Evolutionary conservation across 2,797 vertebrate genomes (phyloP).

Genomic region (Neosilurus mollespiculum): DNA sequence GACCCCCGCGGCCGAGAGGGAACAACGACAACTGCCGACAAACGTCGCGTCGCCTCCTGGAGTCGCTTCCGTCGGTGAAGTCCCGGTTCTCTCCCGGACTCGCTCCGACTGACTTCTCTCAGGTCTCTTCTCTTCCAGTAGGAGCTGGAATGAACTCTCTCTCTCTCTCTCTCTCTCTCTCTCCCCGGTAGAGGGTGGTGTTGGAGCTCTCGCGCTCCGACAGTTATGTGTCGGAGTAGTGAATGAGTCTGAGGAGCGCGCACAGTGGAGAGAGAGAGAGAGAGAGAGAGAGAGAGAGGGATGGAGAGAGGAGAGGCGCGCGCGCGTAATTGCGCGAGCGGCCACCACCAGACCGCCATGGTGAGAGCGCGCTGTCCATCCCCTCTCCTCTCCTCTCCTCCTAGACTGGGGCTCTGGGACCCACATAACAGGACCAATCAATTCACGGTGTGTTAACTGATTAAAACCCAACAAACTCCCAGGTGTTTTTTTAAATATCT

Average conservation of each 20-base stretch:
- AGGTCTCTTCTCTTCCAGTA: conserved; percentile 29
- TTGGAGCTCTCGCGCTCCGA: conserved; percentile 47
- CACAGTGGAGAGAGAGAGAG: too few species aligned
- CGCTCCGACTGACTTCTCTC: conserved; percentile 30
- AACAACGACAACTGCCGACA: conserved; percentile 63
- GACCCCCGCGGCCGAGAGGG: conserved; percentile 69
- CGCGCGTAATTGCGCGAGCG: neutral
- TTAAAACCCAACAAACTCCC: neutral
- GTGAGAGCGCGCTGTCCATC: neutral
- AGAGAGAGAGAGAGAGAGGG: too few species aligned
- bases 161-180: conserved; percentile 34
- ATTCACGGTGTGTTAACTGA: neutral
- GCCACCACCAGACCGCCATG: neutral
- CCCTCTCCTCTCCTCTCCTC: conserved; percentile 4
- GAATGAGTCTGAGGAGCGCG: too few species aligned
- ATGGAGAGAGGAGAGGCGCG: conserved; percentile 11
- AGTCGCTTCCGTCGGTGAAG: conserved; percentile 14
- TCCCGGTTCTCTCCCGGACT: conserved; percentile 41
- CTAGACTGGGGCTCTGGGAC: neutral
- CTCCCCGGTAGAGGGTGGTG: conserved; percentile 70
- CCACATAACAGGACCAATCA: neutral
- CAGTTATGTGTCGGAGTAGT: neutral
- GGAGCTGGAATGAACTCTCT: conserved; percentile 5
- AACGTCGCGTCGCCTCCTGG: neutral
- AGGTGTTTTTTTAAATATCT: neutral